These are phyloP conservation scores for Brachionus angularis DNA, from an alignment of 1,140 invertebrate genomes.

Conservation along the genomic window DNA sequence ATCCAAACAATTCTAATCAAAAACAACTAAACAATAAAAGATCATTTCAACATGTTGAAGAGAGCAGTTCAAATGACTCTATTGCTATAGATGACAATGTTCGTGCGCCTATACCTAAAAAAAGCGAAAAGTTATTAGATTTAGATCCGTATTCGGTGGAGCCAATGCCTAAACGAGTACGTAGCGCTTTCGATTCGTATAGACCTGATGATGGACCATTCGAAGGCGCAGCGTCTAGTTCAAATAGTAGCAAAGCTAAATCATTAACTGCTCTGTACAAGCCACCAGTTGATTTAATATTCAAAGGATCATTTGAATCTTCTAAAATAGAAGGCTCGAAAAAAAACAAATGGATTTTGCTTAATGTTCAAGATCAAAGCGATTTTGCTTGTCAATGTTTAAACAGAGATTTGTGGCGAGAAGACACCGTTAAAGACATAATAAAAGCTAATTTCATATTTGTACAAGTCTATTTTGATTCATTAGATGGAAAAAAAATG, in stretches of 20 bases:
- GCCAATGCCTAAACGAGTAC: constrained; percentile 27
- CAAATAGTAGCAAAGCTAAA: constrained; percentile 28
- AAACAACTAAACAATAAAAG: background rate
- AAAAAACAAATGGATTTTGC: constrained; percentile 25
- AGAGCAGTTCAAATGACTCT: background rate
- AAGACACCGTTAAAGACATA: constrained; percentile 41
- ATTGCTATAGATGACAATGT: constrained; percentile 30
- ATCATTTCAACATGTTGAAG: constrained; percentile 8
- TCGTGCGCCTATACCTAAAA: constrained; percentile 7
- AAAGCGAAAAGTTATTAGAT: constrained; percentile 28
- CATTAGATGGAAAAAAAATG: constrained; percentile 67
- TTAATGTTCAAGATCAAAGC: constrained; percentile 35
- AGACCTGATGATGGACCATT: background rate
- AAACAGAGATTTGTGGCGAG: constrained; percentile 38
- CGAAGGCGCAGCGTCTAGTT: background rate
- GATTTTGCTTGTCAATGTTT: constrained; percentile 43
- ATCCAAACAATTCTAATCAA: background rate
- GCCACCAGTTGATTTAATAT: constrained; percentile 25
- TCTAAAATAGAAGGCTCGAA: constrained; percentile 9
- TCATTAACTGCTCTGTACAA: constrained; percentile 19
- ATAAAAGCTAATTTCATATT: constrained; percentile 43
- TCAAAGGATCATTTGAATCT: constrained; percentile 19
- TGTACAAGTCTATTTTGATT: constrained; percentile 66
- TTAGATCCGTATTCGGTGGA: constrained; percentile 38
- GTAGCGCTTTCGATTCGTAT: constrained; percentile 29